phyloP scores from a whole-genome alignment of 2,113 vertebrate genomes.

The Tenebrosternarchus preto region DNA sequence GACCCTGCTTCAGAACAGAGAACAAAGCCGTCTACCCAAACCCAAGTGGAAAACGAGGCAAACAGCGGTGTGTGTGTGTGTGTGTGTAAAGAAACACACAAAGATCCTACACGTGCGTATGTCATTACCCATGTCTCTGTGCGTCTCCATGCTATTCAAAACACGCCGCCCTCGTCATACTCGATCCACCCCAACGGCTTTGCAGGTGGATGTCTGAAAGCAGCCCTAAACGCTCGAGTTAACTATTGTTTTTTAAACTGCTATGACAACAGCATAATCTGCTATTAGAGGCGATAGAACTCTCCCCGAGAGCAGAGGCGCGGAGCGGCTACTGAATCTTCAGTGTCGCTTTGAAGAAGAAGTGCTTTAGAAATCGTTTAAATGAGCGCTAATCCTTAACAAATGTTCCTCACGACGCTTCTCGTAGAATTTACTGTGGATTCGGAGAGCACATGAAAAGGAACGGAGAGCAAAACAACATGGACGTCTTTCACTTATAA shows the following conservation, averaged over 20 bases:
- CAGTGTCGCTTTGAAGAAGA: slow-evolving; percentile 60
- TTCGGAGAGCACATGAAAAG: slow-evolving; percentile 37
- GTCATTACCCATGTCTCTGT: slow-evolving; percentile 62
- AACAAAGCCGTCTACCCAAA: slow-evolving; percentile 69
- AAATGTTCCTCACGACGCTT: slow-evolving; percentile 50
- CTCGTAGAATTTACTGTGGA: slow-evolving; percentile 18
- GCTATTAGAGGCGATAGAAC: slow-evolving; percentile 59
- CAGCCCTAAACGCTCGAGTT: slow-evolving; percentile 57
- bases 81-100: slow-evolving; percentile 29
- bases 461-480: slow-evolving; percentile 42
- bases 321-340: slow-evolving; percentile 60
- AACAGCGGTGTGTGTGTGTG: slow-evolving; percentile 19
- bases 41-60: slow-evolving; percentile 16
- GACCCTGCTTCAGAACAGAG: slow-evolving; percentile 66
- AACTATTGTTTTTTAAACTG: slow-evolving; percentile 71
- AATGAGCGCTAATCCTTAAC: slow-evolving; percentile 62
- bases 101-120: slow-evolving; percentile 48
- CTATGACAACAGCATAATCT: slow-evolving; percentile 63
- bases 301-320: slow-evolving; percentile 54
- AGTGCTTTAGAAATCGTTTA: slow-evolving; percentile 48
- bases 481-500: slow-evolving; percentile 37
- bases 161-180: slow-evolving; percentile 56
- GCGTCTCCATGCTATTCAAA: slow-evolving; percentile 57
- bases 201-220: slow-evolving; percentile 55
- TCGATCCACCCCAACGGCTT: slow-evolving; percentile 46